Base-by-base conservation (phyloP, 2,888 invertebrate species). In the Sepiola atlantica region DNA sequence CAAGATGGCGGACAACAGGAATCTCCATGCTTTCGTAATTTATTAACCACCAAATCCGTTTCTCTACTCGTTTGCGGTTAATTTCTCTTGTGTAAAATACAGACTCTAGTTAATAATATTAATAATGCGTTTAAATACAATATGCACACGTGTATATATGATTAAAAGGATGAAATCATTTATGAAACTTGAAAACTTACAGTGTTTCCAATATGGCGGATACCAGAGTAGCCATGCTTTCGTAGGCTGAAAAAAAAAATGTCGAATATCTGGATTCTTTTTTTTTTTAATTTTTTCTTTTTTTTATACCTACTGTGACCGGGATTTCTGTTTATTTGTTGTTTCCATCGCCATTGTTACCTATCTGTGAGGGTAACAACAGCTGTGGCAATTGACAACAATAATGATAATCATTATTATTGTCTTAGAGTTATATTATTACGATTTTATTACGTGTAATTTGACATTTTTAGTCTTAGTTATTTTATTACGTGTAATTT, bases 161-260 rank as follows among this genome's bases (percentile, higher is more conserved):
- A 77, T 77, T 77, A n/a, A n/a, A 45, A 35, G 45, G 16, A 54
- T 57, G 55, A 57, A 35, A 92, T 32, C 35, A 92, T 35, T 45
- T 20, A n/a, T 55, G 91, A 57, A 91, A 91, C 45, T 45, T 45
- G 57, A 32, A 57, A 93, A 96, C 96, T 96, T 96, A 96, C 96
- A 96, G 94, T 77, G 95, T 96, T 95, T 96, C 96, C 96, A 97
- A 96, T 95, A 97, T 96, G 96, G 97, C 96, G 95, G 97, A 96
- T 94, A 96, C 96, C 93, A 96, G 95, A 93, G 96, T 96, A 95
- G 96, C 96, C 96, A 96, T 96, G 94, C 94, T 96, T 35, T 55
- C 92, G 93, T 94, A 55, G 55, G 28, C 92, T 91, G n/a, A n/a
- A n/a, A 54, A n/a, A 92, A 54, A 18, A 45, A 54, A 28, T 92